Conservation (phyloP, 2,888 invertebrate species). For the Coelogynopora nodosa region DNA sequence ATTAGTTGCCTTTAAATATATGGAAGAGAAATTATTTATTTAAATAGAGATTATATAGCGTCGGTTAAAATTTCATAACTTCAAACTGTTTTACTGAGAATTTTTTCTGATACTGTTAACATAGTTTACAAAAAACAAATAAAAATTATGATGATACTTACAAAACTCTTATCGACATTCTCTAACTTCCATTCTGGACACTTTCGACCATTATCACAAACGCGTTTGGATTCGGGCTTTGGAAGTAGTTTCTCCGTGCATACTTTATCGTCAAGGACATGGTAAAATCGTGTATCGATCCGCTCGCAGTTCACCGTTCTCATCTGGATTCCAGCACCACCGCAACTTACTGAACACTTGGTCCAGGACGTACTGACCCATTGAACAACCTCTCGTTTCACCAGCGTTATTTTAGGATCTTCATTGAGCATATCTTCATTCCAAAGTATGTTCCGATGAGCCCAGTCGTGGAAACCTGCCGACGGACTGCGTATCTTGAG, state of each 20-base stretch:
- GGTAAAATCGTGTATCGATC: conserved; percentile 33
- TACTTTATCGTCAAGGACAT: conserved; percentile 34
- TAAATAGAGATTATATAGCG: too few relatives aligned
- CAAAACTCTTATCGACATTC: background rate
- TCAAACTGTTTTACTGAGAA: too few relatives aligned
- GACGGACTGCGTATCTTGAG: conserved; percentile 25
- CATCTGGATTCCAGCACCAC: conserved; percentile 23
- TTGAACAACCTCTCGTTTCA: conserved; percentile 34
- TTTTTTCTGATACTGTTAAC: too few relatives aligned
- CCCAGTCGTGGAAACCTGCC: conserved; percentile 41
- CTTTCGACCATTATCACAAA: conserved; percentile 25
- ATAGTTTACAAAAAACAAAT: too few relatives aligned
- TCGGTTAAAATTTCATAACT: too few relatives aligned
- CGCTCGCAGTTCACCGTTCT: conserved; percentile 36
- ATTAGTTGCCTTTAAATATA: too few relatives aligned
- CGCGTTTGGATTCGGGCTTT: conserved; percentile 33
- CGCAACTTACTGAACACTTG: conserved; percentile 29
- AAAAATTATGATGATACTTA: too few relatives aligned
- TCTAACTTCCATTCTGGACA: conserved; percentile 36
- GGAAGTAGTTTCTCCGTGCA: conserved; percentile 32
- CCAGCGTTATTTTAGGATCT: conserved; percentile 28
- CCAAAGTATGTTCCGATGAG: conserved; percentile 10
- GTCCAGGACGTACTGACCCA: conserved; percentile 37
- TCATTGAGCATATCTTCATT: conserved; percentile 45
- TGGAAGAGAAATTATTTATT: too few relatives aligned